Base-by-base conservation (phyloP, 1,140 invertebrate genomes). In the Phocides pigmalion region DNA sequence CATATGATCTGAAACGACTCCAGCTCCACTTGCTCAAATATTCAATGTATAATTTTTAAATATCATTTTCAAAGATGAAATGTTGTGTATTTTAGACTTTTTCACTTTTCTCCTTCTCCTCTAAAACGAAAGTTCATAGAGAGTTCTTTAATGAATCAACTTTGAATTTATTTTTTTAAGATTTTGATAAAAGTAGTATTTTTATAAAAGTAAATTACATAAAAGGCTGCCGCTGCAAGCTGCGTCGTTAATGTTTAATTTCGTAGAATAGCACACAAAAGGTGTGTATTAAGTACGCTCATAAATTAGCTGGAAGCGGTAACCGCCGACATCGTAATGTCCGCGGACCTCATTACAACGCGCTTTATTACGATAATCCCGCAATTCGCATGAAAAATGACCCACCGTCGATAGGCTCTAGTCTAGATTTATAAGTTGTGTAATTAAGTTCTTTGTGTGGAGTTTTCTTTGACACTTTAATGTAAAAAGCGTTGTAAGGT, bases 291-390 rank as follows among this genome's bases (percentile, higher is more conserved):
- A 63, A 64, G 47, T 64, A 54, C 46, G 9, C 25, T 59, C 58
- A 37, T 44, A 46, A 51, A 49, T 59, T 41, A 17, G 15, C 56
- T 50, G 46, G 41, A 19, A 61, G 32, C 42, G 54, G 42, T 15
- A 28, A 61, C 15, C 20, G 19, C 17, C 42, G 56, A 44, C 39
- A 35, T 20, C 32, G 32, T 59, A 59, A 59, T 59, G 42, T 46
- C 12, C 54, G 37, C 11, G 54, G 54, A 59, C 28, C 41, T 46
- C 42, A 59, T 59, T 59, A 59, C 54, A 46, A 35, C 19, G 54
- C 39, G 28, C 54, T 59, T 59, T 59, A 59, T 59, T 59, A 59
- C 54, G 54, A 35, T 59, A 59, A 59, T 59, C 56, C 54, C 20
- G 42, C 20, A 35, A 22, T 35, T 47, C 56, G 42, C 14, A 58